Percentiles rank a stretch among this genome's conserved stretches.
These are phyloP conservation scores for Melipona quadrifasciata DNA, from an alignment of 1,140 invertebrate species.

Conservation along the genomic window DNA sequence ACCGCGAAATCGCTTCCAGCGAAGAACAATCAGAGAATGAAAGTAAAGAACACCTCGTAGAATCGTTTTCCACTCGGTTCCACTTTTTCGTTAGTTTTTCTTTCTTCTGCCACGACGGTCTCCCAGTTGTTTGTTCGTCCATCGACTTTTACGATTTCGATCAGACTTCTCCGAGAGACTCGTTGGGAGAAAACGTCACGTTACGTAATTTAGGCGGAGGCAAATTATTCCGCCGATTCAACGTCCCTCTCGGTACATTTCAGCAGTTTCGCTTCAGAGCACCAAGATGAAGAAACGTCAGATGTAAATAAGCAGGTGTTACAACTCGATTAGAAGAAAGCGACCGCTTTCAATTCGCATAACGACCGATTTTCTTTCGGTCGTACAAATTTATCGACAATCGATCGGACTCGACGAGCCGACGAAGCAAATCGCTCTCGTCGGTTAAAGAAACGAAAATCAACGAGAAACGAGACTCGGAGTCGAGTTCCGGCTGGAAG, in stretches of 20 bases:
- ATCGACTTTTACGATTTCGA: neutral
- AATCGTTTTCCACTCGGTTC: neutral
- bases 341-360: neutral
- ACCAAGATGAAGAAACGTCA: neutral
- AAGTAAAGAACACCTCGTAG: neutral
- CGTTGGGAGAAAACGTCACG: too few species aligned
- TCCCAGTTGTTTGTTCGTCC: too few species aligned
- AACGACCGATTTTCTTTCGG: neutral
- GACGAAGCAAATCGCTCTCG: too few species aligned
- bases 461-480: too few species aligned
- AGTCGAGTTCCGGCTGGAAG: too few species aligned
- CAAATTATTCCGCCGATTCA: too few species aligned
- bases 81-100: neutral
- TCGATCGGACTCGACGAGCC: neutral
- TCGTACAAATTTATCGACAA: neutral
- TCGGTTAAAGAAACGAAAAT: too few species aligned
- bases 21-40: conserved; percentile 1
- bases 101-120: neutral
- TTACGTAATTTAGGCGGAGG: neutral
- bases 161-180: neutral
- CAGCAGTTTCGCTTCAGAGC: neutral
- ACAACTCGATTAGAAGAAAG: neutral
- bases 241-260: too few species aligned
- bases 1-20: neutral
- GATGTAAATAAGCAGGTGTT: neutral